phyloP scores from a whole-genome alignment of 2,797 vertebrate species.

The Enteromius unitaeniatus region DNA sequence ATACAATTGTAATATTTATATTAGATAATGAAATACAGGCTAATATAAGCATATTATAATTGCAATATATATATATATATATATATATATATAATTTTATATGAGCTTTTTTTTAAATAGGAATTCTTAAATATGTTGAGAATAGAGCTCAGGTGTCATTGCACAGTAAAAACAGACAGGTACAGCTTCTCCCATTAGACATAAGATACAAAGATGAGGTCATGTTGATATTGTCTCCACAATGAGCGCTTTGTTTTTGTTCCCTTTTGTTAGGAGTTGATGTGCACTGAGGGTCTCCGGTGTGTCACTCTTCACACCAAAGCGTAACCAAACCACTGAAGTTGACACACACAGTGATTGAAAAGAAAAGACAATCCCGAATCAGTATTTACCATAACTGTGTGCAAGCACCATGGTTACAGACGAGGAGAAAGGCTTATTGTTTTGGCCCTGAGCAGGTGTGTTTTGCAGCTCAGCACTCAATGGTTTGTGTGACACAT shows the following conservation, averaged over 20 bases:
- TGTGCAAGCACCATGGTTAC: conserved; percentile 42
- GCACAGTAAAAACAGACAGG: not conserved
- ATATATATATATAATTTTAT: not conserved
- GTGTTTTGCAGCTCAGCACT: conserved; percentile 50
- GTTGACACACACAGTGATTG: conserved; percentile 28
- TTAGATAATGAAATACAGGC: not conserved
- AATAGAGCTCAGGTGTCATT: not conserved
- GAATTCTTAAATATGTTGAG: not conserved
- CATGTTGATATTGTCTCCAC: conserved; percentile 19
- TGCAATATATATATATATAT: no score
- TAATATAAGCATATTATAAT: not conserved
- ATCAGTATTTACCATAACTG: conserved; percentile 37
- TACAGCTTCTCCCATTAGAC: not conserved
- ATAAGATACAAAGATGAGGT: not conserved
- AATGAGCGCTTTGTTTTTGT: conserved; percentile 35
- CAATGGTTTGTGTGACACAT: conserved; percentile 39
- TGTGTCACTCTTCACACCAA: conserved; percentile 31
- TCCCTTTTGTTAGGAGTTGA: conserved; percentile 20
- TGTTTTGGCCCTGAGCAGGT: conserved; percentile 47
- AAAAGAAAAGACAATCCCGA: conserved; percentile 8
- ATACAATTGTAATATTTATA: no score
- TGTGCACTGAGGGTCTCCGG: not conserved
- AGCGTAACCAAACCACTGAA: conserved; percentile 22
- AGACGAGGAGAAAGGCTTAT: conserved; percentile 6
- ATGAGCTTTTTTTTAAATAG: not conserved